Conservation (phyloP, 2,113 vertebrate species). For the Pedetes capensis region DNA sequence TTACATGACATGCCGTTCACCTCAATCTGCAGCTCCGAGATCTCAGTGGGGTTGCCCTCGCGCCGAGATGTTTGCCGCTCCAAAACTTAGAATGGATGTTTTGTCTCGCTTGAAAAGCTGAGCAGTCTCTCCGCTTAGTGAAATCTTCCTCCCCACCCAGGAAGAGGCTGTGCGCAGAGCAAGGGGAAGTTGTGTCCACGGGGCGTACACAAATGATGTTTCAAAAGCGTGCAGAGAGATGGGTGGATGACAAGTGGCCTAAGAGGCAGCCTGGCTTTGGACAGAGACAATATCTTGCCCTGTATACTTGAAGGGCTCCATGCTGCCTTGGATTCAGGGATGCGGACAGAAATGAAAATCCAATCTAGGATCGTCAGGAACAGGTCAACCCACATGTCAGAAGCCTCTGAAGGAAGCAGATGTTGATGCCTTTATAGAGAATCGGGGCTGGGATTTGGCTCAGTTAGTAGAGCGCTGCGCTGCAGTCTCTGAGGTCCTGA, state of each 20-base stretch:
- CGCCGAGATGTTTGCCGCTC: neutral
- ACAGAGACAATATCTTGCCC: neutral
- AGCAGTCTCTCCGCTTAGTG: neutral
- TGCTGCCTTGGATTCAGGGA: neutral
- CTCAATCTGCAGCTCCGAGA: conserved; percentile 28
- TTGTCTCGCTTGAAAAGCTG: neutral
- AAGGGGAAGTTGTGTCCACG: neutral
- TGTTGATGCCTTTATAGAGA: neutral
- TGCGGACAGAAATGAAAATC: neutral
- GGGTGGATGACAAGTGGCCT: neutral
- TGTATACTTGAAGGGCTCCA: neutral
- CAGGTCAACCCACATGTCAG: neutral
- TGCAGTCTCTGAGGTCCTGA: too few relatives aligned
- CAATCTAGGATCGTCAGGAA: neutral
- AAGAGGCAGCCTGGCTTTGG: neutral
- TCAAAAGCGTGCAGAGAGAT: neutral
- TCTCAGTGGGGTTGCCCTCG: conserved; percentile 46
- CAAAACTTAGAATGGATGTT: conserved; percentile 10
- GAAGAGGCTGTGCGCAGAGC: neutral
- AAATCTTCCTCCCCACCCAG: neutral
- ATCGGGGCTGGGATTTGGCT: too few relatives aligned
- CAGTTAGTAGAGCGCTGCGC: too few relatives aligned
- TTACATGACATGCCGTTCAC: conserved; percentile 56
- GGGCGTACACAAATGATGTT: neutral
- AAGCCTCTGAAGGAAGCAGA: neutral